Conservation (phyloP, 2,888 invertebrate genomes). For the Selenia dentaria region DNA sequence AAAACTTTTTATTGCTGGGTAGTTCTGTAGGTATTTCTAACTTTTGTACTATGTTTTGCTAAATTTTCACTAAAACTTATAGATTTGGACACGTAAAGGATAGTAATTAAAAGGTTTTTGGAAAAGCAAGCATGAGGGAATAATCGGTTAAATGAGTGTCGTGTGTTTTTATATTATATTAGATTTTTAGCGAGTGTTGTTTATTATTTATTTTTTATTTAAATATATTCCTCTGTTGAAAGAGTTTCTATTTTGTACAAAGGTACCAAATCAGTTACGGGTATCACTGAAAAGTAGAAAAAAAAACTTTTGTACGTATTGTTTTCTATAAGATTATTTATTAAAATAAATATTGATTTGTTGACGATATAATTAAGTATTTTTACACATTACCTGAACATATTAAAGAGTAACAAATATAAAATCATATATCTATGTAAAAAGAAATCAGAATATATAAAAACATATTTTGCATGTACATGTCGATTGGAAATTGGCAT, state of each 20-base stretch:
- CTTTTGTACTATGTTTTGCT: constrained; percentile 84
- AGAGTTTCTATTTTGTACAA: constrained; percentile 76
- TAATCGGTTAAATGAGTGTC: constrained; percentile 46
- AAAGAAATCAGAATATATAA: constrained; percentile 70
- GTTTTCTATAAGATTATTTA: constrained; percentile 80
- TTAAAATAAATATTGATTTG: constrained; percentile 77
- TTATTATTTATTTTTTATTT: constrained; percentile 38
- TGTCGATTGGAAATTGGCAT: constrained; percentile 50
- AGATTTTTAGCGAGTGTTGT: constrained; percentile 35
- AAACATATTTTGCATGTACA: constrained; percentile 69
- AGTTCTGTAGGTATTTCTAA: constrained; percentile 81
- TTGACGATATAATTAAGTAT: constrained; percentile 77
- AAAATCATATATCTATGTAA: constrained; percentile 68
- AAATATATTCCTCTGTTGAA: constrained; percentile 36
- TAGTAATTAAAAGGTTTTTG: constrained; percentile 63
- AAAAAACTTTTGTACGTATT: constrained; percentile 63
- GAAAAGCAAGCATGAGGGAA: constrained; percentile 58
- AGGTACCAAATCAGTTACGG: constrained; percentile 59
- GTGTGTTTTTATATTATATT: constrained; percentile 12
- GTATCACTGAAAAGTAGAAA: constrained; percentile 53
- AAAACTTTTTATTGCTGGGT: constrained; percentile 77
- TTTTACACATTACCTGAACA: constrained; percentile 82
- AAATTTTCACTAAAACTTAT: constrained; percentile 81
- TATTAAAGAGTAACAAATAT: constrained; percentile 73
- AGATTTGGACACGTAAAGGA: constrained; percentile 77